Base-by-base conservation (phyloP, 2,797 vertebrate genomes). In the Coracias cyanogaster region DNA sequence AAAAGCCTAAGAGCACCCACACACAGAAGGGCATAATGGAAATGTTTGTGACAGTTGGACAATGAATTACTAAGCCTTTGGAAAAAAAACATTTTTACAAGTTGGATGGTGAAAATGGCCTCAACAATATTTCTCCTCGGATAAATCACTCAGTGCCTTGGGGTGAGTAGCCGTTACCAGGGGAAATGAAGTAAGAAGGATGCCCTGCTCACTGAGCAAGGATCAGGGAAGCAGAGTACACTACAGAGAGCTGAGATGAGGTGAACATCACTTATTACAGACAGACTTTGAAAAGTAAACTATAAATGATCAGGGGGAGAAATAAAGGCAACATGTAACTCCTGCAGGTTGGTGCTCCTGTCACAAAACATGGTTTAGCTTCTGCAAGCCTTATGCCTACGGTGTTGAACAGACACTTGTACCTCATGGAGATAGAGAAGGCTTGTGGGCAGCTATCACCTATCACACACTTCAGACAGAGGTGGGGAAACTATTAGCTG, bases 201-300 rank as follows among this genome's bases (percentile, higher is more conserved):
- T 52, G 28, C 16, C 31, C 18, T 33, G 12, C 33, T 92, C 43
- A 9, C 49, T 14, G 28, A 21, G 16, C 1, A 1, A 60, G 28
- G 33, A 14, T 5, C 14, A 24, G 35, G 12, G 10, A 29, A 80
- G 7, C 0, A 0, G 13, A 60, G 5, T 25, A 67, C 45, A 11
- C 25, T 54, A 66, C 13, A 19, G 39, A 58, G 9, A 58, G 10
- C 13, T 35, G 45, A 66, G 62, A 52, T 1, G 2, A 73, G 24
- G 43, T 52, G 46, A 82, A 35, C 7, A 12, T 58, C 48, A 43
- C n/a, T 60, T 77, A 28, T 66, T 72, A 54, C 10, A 51, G 52
- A 25, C 7, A 31, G 39, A 66, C 61, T 78, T 85, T 9, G 9
- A 79, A 69, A 82, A 71, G 43, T 45, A 71, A 71, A 49, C n/a